Conservation (phyloP, 2,113 vertebrate genomes). For the Raja brachyura region DNA sequence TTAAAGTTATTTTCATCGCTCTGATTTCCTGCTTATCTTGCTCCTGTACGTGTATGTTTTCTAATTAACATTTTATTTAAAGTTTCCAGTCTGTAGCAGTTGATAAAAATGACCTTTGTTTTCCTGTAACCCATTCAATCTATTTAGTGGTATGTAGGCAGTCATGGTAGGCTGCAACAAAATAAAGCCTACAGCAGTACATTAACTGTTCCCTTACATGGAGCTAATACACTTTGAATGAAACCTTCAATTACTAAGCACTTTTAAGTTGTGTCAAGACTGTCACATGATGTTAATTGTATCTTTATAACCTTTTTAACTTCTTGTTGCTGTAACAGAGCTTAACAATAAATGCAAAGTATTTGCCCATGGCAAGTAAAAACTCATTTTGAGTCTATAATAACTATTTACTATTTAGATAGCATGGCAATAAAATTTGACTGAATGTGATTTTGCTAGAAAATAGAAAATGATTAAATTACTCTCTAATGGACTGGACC, state of each 20-base stretch:
- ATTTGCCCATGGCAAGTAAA: conserved; percentile 69
- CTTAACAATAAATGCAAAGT: conserved; percentile 55
- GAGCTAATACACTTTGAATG: conserved; percentile 61
- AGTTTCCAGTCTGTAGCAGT: conserved; percentile 44
- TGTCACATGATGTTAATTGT: conserved; percentile 63
- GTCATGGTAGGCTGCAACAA: conserved; percentile 50
- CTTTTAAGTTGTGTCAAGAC: conserved; percentile 57
- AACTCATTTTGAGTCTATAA: conserved; percentile 68
- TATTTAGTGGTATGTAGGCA: conserved; percentile 50
- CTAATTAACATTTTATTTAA: conserved; percentile 46
- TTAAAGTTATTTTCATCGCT: conserved; percentile 41
- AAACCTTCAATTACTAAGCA: conserved; percentile 61
- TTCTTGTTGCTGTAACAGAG: conserved; percentile 65
- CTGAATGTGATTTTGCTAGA: conserved; percentile 69
- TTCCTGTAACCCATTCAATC: conserved; percentile 46
- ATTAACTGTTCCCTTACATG: conserved; percentile 53
- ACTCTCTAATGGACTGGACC: conserved; percentile 78
- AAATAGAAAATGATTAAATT: conserved; percentile 76
- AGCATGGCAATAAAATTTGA: conserved; percentile 67
- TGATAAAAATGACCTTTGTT: conserved; percentile 46
- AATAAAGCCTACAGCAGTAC: conserved; percentile 56
- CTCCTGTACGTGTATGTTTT: conserved; percentile 42
- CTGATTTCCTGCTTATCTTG: conserved; percentile 44
- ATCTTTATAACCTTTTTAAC: conserved; percentile 71
- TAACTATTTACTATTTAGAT: conserved; percentile 79